Percentiles rank a stretch among this genome's conserved stretches.
These are phyloP conservation scores for Melanaphis sacchari DNA, from an alignment of 1,140 invertebrate species.

Conservation along the genomic window DNA sequence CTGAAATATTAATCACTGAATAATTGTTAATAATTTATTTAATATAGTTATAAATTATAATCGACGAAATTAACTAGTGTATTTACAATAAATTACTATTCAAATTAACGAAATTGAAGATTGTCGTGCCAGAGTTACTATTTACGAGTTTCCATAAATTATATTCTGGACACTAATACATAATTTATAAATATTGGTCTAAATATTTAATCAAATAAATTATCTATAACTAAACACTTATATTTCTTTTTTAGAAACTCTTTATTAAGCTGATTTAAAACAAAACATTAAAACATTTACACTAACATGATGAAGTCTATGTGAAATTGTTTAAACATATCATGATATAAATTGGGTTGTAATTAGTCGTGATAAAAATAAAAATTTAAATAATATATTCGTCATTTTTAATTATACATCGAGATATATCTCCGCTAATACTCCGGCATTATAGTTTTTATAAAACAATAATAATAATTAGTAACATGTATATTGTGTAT, in stretches of 20 bases:
- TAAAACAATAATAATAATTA: slow-evolving; percentile 4
- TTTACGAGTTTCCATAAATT: slow-evolving; percentile 13
- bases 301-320: background rate
- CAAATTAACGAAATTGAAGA: background rate
- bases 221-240: background rate
- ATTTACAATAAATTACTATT: background rate
- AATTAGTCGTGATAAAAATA: background rate
- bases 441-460: background rate
- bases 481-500: background rate
- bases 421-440: background rate
- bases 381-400: background rate
- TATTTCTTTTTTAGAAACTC: background rate
- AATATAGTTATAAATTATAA: background rate
- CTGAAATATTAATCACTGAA: background rate
- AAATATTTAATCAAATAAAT: background rate
- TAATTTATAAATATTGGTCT: background rate
- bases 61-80: slow-evolving; percentile 3
- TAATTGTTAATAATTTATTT: background rate
- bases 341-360: background rate
- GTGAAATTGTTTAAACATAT: background rate
- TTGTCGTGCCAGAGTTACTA: background rate
- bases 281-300: background rate
- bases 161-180: background rate
- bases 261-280: background rate
- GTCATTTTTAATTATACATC: background rate